phyloP scores from a whole-genome alignment of 1,140 invertebrate species.

The Diorhabda elongata region DNA sequence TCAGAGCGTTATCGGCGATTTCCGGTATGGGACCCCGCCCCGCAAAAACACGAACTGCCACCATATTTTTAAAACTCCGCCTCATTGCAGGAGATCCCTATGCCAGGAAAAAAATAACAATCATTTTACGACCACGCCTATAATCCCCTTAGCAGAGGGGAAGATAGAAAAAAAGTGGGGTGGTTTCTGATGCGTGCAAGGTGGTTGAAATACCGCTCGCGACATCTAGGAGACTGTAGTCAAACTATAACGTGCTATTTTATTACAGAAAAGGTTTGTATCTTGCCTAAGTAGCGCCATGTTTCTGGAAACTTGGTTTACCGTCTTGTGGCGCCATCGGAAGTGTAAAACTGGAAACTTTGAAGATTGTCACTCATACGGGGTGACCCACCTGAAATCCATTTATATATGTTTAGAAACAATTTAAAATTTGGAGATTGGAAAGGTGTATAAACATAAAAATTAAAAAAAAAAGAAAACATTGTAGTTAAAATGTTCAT shows the following conservation, averaged over 20 bases:
- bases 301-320: too few species aligned
- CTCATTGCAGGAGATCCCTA: slow-evolving; percentile 11
- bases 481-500: too few species aligned
- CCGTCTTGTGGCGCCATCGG: too few species aligned
- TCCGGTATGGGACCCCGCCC: slow-evolving; percentile 16
- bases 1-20: slow-evolving; percentile 12
- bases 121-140: slow-evolving; percentile 17
- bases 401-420: too few species aligned
- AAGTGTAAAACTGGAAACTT: too few species aligned
- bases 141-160: slow-evolving; percentile 5
- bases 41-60: slow-evolving; percentile 6
- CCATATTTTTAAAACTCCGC: slow-evolving; percentile 21
- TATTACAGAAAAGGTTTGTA: too few species aligned
- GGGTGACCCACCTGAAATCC: not conserved
- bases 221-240: not conserved
- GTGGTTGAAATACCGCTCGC: not conserved
- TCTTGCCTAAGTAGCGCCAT: too few species aligned
- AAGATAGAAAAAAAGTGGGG: slow-evolving; percentile 13
- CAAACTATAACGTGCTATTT: slow-evolving; percentile 5
- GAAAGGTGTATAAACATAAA: too few species aligned
- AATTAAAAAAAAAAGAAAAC: too few species aligned
- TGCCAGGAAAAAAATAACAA: slow-evolving; percentile 14
- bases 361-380: not conserved
- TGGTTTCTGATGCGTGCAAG: not conserved
- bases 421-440: too few species aligned